phyloP scores from a whole-genome alignment of 2,113 vertebrate species.

The Labeo rohita region DNA sequence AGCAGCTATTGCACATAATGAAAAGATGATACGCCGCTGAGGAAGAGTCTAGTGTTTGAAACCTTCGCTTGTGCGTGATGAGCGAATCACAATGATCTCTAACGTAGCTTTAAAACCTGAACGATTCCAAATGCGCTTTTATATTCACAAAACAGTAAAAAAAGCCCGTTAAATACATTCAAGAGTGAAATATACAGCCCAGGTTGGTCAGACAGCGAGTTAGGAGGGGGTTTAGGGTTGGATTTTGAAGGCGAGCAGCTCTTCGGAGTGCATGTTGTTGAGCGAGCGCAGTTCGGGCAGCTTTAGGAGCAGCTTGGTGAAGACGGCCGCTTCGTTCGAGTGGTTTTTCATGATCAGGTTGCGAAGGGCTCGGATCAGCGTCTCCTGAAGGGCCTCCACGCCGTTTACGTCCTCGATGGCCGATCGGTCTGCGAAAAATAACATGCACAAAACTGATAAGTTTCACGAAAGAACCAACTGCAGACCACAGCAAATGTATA shows the following conservation, averaged over 20 bases:
- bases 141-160: constrained; percentile 35
- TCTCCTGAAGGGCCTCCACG: constrained; percentile 95
- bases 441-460: not conserved
- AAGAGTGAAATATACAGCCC: constrained; percentile 55
- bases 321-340: constrained; percentile 89
- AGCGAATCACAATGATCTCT: constrained; percentile 8
- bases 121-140: not conserved
- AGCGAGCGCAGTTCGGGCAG: constrained; percentile 96
- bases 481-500: not conserved
- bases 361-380: constrained; percentile 90
- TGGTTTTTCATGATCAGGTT: constrained; percentile 96
- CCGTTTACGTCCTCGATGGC: constrained; percentile 92
- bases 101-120: not conserved
- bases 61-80: constrained; percentile 3
- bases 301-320: constrained; percentile 97
- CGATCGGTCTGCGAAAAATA: constrained; percentile 84
- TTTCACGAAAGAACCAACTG: not conserved
- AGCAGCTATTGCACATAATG: constrained; percentile 64
- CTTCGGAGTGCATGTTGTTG: constrained; percentile 99
- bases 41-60: constrained; percentile 35
- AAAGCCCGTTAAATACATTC: constrained; percentile 71
- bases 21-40: constrained; percentile 11
- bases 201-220: constrained; percentile 54
- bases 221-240: constrained; percentile 80
- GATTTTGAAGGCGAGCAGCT: constrained; percentile 96